Evolutionary conservation across 2,888 invertebrate species (phyloP), one percentile per base, ranked within the genome.

Genomic region (Yponomeuta evonymella): DNA sequence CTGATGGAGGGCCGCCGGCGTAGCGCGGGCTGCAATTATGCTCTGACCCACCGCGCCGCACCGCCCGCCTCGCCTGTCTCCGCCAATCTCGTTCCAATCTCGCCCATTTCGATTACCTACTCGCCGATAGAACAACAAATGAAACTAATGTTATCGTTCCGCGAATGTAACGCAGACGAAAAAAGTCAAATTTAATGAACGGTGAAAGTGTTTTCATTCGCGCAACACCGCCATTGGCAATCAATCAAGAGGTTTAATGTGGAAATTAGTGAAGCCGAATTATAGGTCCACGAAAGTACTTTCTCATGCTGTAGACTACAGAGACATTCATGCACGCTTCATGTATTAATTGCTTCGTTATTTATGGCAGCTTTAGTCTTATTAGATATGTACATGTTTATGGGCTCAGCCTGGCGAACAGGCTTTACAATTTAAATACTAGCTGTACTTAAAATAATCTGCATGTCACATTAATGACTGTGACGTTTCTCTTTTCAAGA

Each of bases 31-130:
- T 68, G 58, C 71, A 65, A 43, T 64, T 36, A 33, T 23, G 70
- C 70, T 70, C 23, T 58, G 23, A 70, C 62, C 69, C 58, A 33
- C 65, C 65, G n/a, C 23, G 48, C 64, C 63, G 58, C 63, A 43
- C 65, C 29, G 69, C 70, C 70, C 80, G 81, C 82, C 79, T 81
- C 80, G 80, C 81, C 78, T 75, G 81, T 79, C 78, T 76, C 80
- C 78, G 77, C 81, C 87, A 85, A 90, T 90, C 87, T 84, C 83
- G 85, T 85, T 87, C 81, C 84, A 83, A 88, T 85, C 85, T 85
- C 76, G 84, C 85, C 87, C 87, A 83, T 86, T 88, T 84, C 83
- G 83, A 86, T 87, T 85, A 84, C 23, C 23, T 23, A 23, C 80
- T 81, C 80, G 79, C 76, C 76, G 81, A 82, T 83, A 82, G 79